phyloP scores from a whole-genome alignment of 2,888 invertebrate genomes.

The Thalpophila matura region DNA sequence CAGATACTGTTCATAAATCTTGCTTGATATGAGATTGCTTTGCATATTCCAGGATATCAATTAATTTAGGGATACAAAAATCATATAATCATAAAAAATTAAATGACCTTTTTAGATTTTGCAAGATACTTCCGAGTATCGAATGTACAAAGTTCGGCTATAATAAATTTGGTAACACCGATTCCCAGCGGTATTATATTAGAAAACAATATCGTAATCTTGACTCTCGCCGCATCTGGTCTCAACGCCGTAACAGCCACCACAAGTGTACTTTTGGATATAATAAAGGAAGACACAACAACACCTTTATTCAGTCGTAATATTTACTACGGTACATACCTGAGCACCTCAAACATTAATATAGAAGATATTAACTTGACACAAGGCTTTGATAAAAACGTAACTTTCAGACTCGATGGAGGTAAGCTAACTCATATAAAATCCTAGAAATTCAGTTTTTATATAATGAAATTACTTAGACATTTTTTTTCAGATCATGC shows the following conservation, averaged over 20 bases:
- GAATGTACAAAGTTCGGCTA: constrained; percentile 66
- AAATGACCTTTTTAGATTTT: constrained; percentile 69
- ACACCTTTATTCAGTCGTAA: constrained; percentile 77
- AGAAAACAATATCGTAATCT: constrained; percentile 73
- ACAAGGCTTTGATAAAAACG: constrained; percentile 76
- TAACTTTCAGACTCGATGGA: constrained; percentile 76
- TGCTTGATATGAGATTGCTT: constrained; percentile 4
- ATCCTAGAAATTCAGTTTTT: no score
- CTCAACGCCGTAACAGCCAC: constrained; percentile 71
- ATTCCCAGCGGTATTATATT: constrained; percentile 73
- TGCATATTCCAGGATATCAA: background rate
- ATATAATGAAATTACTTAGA: background rate
- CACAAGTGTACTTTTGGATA: constrained; percentile 76
- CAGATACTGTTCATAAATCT: constrained; percentile 4
- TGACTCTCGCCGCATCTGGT: constrained; percentile 77
- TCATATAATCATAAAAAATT: background rate
- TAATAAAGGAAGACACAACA: constrained; percentile 76
- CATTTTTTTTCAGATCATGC: constrained; percentile 72
- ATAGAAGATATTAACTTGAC: constrained; percentile 71
- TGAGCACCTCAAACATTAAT: constrained; percentile 58
- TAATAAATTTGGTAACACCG: constrained; percentile 59
- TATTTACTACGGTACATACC: constrained; percentile 74
- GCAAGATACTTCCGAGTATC: constrained; percentile 66
- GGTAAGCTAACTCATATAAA: constrained; percentile 74
- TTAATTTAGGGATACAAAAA: background rate